Evolutionary conservation across 2,888 invertebrate species (phyloP), one percentile per base, ranked within the genome.

Genomic region (Teinopalpus imperialis): DNA sequence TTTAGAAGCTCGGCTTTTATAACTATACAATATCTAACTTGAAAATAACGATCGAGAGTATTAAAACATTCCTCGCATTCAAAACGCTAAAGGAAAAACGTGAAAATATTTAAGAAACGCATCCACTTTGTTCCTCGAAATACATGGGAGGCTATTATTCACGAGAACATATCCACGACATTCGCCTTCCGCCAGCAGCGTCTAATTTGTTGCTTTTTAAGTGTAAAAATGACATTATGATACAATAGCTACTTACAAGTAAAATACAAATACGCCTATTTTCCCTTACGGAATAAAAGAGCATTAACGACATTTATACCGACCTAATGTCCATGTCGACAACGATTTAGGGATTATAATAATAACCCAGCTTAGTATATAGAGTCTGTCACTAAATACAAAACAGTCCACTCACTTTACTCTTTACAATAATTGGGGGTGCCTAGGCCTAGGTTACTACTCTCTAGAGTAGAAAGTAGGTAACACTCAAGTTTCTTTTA

Each of bases 161-260:
- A 74, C 61, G 56, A 54, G 64, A 70, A 63, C 51, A 60, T 54
- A 53, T 67, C 66, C 63, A 68, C 63, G 66, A 68, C 54, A 44
- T 51, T 55, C 55, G 63, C 63, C 63, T 63, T 68, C 63, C 65
- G 63, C 57, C 58, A 62, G 63, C 64, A 66, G 65, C 61, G 66
- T 61, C 59, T 75, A 78, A 82, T 80, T 80, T 81, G 79, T 71
- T 66, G 67, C 70, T 74, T 80, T 78, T 76, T 75, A 74, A 80
- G 67, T 76, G 75, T 57, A 63, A 70, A 74, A 74, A 75, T 66
- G 65, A 63, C 74, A 69, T 71, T 69, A 68, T 58, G 57, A 35
- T 29, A 23, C 14, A 26, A 36, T 41, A 42, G 14, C 39, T 8
- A 16, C 32, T 20, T 3, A 3, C 10, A 7, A n/a, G n/a, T n/a